Percentiles rank a stretch among this genome's conserved stretches.
These are phyloP conservation scores for Rapana venosa DNA, from an alignment of 2,888 invertebrate species.

Conservation along the genomic window DNA sequence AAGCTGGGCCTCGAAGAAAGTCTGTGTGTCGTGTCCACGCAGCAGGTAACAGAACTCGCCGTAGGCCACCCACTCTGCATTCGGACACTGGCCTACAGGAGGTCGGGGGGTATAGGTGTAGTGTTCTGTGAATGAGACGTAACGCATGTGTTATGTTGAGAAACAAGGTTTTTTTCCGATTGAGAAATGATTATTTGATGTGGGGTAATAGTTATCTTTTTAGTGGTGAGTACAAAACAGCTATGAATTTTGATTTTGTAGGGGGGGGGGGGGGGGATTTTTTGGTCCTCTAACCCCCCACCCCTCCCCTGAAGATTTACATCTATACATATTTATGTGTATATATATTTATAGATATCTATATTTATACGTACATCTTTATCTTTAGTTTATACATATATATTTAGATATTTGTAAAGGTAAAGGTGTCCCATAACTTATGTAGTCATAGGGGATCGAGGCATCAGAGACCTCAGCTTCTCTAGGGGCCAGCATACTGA, in stretches of 20 bases:
- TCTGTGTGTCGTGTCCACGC: slow-evolving; percentile 45
- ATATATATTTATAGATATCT: background rate
- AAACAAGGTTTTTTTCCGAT: too few relatives aligned
- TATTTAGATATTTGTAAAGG: background rate
- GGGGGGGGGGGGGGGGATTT: too few relatives aligned
- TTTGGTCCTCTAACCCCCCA: too few relatives aligned
- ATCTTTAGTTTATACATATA: background rate
- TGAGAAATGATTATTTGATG: too few relatives aligned
- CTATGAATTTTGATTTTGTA: too few relatives aligned
- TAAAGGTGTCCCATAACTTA: too few relatives aligned
- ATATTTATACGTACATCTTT: background rate
- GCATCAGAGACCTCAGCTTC: too few relatives aligned
- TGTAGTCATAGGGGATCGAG: too few relatives aligned
- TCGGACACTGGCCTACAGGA: slow-evolving; percentile 58
- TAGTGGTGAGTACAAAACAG: too few relatives aligned
- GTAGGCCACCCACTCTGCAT: slow-evolving; percentile 52
- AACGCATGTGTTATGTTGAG: background rate
- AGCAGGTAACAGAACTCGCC: slow-evolving; percentile 58
- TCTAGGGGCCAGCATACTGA: too few relatives aligned
- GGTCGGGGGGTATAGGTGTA: slow-evolving; percentile 57
- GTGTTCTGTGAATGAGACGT: background rate
- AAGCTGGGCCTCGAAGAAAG: slow-evolving; percentile 56
- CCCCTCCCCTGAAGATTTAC: background rate
- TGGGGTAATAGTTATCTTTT: too few relatives aligned
- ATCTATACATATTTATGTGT: background rate